These are phyloP conservation scores for Geopemphigus sp. DNA, from an alignment of 1,140 invertebrate species.

Conservation along the genomic window DNA sequence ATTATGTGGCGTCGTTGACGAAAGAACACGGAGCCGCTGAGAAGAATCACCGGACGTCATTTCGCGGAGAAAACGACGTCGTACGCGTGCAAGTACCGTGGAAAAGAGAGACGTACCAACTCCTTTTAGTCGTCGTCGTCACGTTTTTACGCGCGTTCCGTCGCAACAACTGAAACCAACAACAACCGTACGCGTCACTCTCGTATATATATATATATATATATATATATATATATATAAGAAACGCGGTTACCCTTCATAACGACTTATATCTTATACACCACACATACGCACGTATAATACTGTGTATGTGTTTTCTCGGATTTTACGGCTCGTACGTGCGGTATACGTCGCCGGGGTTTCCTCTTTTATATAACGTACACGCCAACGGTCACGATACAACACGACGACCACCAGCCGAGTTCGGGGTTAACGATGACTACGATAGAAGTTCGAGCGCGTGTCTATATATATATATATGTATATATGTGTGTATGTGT, in stretches of 20 bases:
- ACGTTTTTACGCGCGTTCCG: conserved; percentile 5
- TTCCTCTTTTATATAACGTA: background rate
- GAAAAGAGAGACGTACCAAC: background rate
- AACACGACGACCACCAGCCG: background rate
- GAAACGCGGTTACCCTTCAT: background rate
- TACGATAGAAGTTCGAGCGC: background rate
- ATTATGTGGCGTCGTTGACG: too few species aligned
- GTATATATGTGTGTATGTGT: too few species aligned
- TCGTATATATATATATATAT: too few species aligned
- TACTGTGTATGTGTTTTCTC: background rate
- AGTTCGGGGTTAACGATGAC: background rate
- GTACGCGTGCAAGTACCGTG: background rate
- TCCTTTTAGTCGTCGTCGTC: background rate
- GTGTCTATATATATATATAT: too few species aligned
- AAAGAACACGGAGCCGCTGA: background rate
- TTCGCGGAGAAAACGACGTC: background rate
- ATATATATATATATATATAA: background rate
- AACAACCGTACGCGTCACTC: background rate
- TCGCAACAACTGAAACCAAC: background rate
- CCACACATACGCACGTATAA: background rate
- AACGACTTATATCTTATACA: background rate
- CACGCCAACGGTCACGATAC: background rate
- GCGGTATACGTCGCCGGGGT: background rate
- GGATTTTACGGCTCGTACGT: conserved; percentile 25
- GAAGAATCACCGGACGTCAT: background rate